Evolutionary conservation across 2,797 vertebrate species (phyloP).

Genomic region (Ctenopoma kingsleyae): DNA sequence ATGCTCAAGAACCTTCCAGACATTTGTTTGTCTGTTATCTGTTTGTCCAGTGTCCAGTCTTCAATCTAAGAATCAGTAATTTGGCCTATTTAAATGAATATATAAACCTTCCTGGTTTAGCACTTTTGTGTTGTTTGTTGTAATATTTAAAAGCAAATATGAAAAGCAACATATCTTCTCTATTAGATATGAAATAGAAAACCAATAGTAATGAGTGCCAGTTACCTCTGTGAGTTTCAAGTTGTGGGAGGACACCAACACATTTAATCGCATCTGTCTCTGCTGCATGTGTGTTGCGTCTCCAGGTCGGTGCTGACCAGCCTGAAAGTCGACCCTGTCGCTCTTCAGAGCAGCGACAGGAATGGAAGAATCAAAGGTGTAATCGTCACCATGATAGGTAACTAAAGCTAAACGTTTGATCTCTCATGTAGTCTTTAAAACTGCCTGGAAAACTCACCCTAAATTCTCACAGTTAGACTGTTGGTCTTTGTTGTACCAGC

Average conservation of each 20-base stretch:
- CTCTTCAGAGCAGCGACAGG: slow-evolving; percentile 82
- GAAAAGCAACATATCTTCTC: no score
- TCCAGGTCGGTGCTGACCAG: slow-evolving; percentile 86
- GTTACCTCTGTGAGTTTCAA: not conserved
- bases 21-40: not conserved
- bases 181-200: not conserved
- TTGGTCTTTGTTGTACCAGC: not conserved
- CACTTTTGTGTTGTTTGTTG: no score
- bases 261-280: not conserved
- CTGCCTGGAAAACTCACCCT: not conserved
- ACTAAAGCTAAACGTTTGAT: not conserved
- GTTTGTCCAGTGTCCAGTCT: no score
- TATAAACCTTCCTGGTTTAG: no score
- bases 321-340: slow-evolving; percentile 81
- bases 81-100: no score
- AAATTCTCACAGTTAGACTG: not conserved
- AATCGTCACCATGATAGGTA: slow-evolving; percentile 87
- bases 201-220: no score
- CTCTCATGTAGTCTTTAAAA: not conserved
- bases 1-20: not conserved
- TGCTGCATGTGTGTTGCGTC: slow-evolving; percentile 9
- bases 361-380: slow-evolving; percentile 88
- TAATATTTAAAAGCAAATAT: no score
- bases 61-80: no score
- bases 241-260: not conserved